phyloP scores from a whole-genome alignment of 1,140 invertebrate species.

The Tachypleus tridentatus region DNA sequence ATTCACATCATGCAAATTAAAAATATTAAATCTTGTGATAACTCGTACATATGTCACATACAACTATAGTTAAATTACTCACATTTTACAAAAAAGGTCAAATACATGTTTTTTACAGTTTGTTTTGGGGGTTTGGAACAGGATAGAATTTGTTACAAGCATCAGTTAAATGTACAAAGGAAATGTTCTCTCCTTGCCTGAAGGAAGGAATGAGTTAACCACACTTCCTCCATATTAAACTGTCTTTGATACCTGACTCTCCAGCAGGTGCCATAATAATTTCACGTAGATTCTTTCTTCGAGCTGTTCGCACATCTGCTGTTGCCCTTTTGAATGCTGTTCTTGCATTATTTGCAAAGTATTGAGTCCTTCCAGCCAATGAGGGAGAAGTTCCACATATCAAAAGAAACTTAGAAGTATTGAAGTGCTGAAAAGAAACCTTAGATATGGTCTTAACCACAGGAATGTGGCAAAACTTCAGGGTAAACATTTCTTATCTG shows the following conservation, averaged over 20 bases:
- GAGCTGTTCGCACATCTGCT: constrained; percentile 22
- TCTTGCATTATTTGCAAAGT: constrained; percentile 6
- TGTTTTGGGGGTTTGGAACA: neutral
- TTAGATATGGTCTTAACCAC: too few relatives aligned
- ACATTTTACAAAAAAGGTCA: neutral
- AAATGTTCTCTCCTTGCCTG: neutral
- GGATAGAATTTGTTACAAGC: neutral
- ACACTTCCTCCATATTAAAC: neutral
- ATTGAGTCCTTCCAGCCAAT: neutral
- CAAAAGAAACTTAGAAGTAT: too few relatives aligned
- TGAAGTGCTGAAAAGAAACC: too few relatives aligned
- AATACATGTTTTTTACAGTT: neutral
- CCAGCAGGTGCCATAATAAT: constrained; percentile 38
- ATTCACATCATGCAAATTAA: too few relatives aligned
- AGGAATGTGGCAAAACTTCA: too few relatives aligned
- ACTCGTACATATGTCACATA: too few relatives aligned
- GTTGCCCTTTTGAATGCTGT: constrained; percentile 11
- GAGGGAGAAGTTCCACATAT: too few relatives aligned
- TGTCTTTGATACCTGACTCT: constrained; percentile 36
- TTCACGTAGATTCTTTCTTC: constrained; percentile 36
- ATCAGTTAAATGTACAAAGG: neutral
- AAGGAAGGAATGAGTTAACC: constrained; percentile 3
- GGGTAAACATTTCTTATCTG: too few relatives aligned
- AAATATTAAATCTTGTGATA: too few relatives aligned
- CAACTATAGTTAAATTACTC: neutral